Conservation (phyloP, 2,888 invertebrate genomes). For the Trissolcus japonicus region DNA sequence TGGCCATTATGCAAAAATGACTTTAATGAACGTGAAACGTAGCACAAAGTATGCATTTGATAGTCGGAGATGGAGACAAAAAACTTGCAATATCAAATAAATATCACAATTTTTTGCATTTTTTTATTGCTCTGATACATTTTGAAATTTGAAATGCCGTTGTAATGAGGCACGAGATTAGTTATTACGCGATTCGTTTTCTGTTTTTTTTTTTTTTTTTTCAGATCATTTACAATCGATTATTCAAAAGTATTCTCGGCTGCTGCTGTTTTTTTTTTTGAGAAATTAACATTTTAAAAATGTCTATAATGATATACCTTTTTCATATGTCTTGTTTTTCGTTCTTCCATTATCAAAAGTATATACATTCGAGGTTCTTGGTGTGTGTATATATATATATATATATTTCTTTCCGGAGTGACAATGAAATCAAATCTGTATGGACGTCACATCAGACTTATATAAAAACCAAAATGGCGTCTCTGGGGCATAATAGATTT, state of each 20-base stretch:
- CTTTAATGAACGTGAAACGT: slow-evolving; percentile 60
- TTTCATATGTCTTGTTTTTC: not conserved
- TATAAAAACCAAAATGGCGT: slow-evolving; percentile 55
- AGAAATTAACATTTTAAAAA: no score
- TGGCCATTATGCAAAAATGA: slow-evolving; percentile 60
- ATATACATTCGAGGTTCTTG: not conserved
- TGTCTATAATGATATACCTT: no score
- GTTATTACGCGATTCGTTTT: not conserved
- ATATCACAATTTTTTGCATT: slow-evolving; percentile 24
- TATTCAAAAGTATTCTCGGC: not conserved
- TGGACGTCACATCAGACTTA: slow-evolving; percentile 50
- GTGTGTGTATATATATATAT: not conserved
- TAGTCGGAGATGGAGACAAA: slow-evolving; percentile 25
- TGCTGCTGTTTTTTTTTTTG: not conserved
- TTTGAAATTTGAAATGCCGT: no score
- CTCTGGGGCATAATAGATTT: slow-evolving; percentile 55
- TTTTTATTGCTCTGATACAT: not conserved
- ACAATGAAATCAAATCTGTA: slow-evolving; percentile 49
- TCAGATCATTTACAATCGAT: not conserved
- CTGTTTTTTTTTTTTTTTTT: not conserved
- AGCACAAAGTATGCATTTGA: slow-evolving; percentile 48
- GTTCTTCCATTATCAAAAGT: not conserved
- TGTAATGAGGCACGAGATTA: not conserved
- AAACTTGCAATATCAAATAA: slow-evolving; percentile 33
- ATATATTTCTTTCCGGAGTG: slow-evolving; percentile 32